These are phyloP conservation scores for Drosophila differens DNA, from an alignment of 2,888 invertebrate species.

Conservation along the genomic window DNA sequence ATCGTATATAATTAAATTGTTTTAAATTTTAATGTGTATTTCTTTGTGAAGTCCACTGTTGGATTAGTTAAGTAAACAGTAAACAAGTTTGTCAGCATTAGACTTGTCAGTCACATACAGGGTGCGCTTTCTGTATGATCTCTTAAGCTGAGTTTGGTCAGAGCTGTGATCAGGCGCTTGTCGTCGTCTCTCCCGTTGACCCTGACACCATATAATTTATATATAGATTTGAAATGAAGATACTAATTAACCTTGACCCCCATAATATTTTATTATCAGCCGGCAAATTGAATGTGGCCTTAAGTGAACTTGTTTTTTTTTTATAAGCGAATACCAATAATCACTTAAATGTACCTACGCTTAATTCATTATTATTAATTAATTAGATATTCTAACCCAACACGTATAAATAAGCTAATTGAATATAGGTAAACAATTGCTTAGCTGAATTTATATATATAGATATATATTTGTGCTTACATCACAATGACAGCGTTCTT, in stretches of 20 bases:
- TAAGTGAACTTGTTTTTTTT: constrained; percentile 53
- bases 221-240: neutral
- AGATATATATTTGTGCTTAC: neutral
- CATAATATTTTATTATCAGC: neutral
- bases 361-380: neutral
- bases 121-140: constrained; percentile 38
- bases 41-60: constrained; percentile 23
- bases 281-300: constrained; percentile 26
- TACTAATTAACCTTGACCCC: constrained; percentile 22
- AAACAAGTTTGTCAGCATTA: constrained; percentile 63
- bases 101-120: constrained; percentile 59
- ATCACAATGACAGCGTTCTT: constrained; percentile 3
- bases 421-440: neutral
- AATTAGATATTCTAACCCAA: neutral
- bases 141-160: neutral
- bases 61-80: constrained; percentile 39
- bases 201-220: constrained; percentile 27
- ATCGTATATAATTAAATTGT: neutral
- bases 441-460: neutral
- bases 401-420: neutral
- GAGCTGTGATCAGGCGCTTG: neutral
- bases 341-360: neutral
- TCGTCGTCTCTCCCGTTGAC: constrained; percentile 18
- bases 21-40: constrained; percentile 21
- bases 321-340: constrained; percentile 15